Evolutionary conservation across 2,888 invertebrate species (phyloP).

Genomic region (Imbricaverruca yamaguchii): DNA sequence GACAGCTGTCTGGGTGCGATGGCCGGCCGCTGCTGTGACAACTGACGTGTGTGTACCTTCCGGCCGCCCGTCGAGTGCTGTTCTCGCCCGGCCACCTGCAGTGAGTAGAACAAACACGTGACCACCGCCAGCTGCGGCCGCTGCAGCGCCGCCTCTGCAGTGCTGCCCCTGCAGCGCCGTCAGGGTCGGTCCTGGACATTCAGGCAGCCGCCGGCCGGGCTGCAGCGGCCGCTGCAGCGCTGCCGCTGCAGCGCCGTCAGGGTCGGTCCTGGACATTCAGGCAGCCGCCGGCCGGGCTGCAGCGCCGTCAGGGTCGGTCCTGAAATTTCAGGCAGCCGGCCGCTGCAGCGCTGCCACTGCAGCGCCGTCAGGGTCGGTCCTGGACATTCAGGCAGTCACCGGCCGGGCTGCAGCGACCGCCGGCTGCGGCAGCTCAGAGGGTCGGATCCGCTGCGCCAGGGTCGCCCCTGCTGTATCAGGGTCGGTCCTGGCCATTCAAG

Average conservation of each 20-base stretch:
- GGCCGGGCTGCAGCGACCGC: background rate
- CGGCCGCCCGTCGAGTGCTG: too few relatives aligned
- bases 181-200: background rate
- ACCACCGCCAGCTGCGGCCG: too few relatives aligned
- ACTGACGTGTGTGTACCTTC: too few relatives aligned
- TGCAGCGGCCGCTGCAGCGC: background rate
- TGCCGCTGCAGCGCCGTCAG: background rate
- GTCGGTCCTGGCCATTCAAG: too few relatives aligned
- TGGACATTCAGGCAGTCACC: background rate
- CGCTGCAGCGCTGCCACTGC: background rate
- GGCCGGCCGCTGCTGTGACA: too few relatives aligned
- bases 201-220: background rate
- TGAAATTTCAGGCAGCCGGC: background rate
- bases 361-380: background rate
- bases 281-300: background rate
- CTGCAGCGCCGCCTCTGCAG: background rate
- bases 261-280: background rate
- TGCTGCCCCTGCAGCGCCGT: background rate
- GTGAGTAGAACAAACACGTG: background rate
- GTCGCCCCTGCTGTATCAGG: too few relatives aligned
- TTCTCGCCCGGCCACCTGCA: background rate
- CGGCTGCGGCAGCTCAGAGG: background rate
- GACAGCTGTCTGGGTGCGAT: too few relatives aligned
- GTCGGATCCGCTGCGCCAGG: too few relatives aligned
- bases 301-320: background rate